Evolutionary conservation across 2,888 invertebrate genomes (phyloP), one percentile per base, ranked within the genome.

Genomic region (Eupithecia inturbata): DNA sequence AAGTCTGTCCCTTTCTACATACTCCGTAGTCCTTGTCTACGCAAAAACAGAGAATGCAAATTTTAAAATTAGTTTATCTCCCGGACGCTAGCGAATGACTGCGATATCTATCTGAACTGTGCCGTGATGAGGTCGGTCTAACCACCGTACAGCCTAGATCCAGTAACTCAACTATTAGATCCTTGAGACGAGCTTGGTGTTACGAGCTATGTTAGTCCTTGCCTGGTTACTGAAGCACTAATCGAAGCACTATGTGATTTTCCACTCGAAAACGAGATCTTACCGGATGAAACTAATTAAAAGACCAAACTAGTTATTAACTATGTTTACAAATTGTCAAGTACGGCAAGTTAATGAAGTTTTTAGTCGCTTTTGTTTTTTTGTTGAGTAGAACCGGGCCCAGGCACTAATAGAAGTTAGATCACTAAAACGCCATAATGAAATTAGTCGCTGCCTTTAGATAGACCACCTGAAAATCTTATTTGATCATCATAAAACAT

Each of bases 101-200:
- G 39, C 70, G 57, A 71, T 74, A 75, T 71, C 68, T 77, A 76
- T 75, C 73, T 76, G 77, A 83, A 80, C 78, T 82, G 80, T 83
- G 83, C 81, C 84, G 81, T 33, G 70, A 49, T 67, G 57, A 45
- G 62, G 39, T 45, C 49, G 19, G 33, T n/a, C 57, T 31, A 39
- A 26, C 53, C 74, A 74, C 67, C 64, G 71, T 68, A 71, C 57
- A 71, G 64, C 53, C 31, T 9, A 63, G 22, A 45, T 41, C 22
- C 12, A 70, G 73, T 67, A 70, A 39, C 19, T 49, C 67, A 70
- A 36, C 39, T 26, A 66, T 39, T 14, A 36, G 33, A 6, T n/a
- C 36, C 64, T 64, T n/a, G 64, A 64, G 39, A 36, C 39, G 39
- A 26, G 26, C 66, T 66, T 6, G 63, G n/a, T 31, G 66, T 66